Conservation (phyloP, 2,888 invertebrate species). For the Arctia plantaginis region DNA sequence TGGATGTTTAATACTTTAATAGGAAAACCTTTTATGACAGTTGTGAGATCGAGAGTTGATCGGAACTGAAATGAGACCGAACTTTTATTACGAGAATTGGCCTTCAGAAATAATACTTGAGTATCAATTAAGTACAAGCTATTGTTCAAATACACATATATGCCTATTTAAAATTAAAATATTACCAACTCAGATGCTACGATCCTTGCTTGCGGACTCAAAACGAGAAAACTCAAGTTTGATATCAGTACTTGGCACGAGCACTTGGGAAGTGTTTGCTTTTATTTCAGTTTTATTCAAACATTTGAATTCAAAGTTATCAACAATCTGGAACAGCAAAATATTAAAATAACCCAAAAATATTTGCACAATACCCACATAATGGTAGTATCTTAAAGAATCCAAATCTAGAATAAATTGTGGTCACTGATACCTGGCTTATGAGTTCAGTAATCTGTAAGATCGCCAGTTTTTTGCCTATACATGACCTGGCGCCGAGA, state of each 20-base stretch:
- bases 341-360: not conserved
- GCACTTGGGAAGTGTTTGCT: constrained; percentile 85
- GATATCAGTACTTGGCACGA: constrained; percentile 85
- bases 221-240: constrained; percentile 63
- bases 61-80: no score
- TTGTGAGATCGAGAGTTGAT: no score
- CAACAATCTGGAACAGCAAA: constrained; percentile 76
- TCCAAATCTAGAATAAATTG: constrained; percentile 10
- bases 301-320: constrained; percentile 84
- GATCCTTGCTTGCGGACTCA: not conserved
- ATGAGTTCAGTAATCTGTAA: constrained; percentile 90
- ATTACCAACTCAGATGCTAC: not conserved
- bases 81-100: no score
- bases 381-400: not conserved
- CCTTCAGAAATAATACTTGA: no score
- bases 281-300: constrained; percentile 77
- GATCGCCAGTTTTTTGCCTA: constrained; percentile 93
- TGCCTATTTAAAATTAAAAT: not conserved
- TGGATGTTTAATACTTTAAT: no score
- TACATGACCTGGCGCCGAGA: constrained; percentile 92
- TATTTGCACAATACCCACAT: not conserved
- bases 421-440: constrained; percentile 83
- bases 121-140: no score
- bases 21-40: no score
- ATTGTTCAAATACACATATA: not conserved